Conservation (phyloP, 2,113 vertebrate genomes). For the Mustela nigripes region DNA sequence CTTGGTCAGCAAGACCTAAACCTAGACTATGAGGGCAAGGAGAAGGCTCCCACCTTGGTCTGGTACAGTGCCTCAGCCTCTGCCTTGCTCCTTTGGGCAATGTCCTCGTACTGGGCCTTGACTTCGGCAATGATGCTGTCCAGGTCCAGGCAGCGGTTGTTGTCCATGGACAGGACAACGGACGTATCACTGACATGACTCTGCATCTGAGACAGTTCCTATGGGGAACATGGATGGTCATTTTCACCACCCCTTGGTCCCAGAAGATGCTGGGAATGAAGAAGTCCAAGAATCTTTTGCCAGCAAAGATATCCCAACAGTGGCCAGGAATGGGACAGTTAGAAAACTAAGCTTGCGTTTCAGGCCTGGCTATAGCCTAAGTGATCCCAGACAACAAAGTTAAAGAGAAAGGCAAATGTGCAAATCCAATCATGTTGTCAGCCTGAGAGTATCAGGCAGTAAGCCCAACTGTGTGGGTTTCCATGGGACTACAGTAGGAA, state of each 20-base stretch:
- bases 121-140: constrained; percentile 61
- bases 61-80: constrained; percentile 91
- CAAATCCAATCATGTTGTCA: not conserved
- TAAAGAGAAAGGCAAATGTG: not conserved
- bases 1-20: not conserved
- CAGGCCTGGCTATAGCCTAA: not conserved
- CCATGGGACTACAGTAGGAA: not conserved
- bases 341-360: constrained; percentile 42
- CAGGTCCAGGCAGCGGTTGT: constrained; percentile 69
- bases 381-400: not conserved
- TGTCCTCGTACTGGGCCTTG: constrained; percentile 42
- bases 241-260: not conserved
- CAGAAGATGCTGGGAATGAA: not conserved
- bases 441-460: not conserved
- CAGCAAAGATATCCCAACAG: not conserved
- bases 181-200: constrained; percentile 90
- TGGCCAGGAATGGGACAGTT: not conserved
- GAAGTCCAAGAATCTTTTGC: not conserved
- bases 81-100: constrained; percentile 48
- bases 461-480: not conserved
- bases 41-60: constrained; percentile 87
- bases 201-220: constrained; percentile 93
- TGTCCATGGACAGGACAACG: constrained; percentile 82
- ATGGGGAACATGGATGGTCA: not conserved
- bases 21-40: not conserved